A percentile compares a stretch with the other conserved stretches of the same genome.
Conservation (phyloP, 2,888 invertebrate genomes). For the Metacarcinus magister region DNA sequence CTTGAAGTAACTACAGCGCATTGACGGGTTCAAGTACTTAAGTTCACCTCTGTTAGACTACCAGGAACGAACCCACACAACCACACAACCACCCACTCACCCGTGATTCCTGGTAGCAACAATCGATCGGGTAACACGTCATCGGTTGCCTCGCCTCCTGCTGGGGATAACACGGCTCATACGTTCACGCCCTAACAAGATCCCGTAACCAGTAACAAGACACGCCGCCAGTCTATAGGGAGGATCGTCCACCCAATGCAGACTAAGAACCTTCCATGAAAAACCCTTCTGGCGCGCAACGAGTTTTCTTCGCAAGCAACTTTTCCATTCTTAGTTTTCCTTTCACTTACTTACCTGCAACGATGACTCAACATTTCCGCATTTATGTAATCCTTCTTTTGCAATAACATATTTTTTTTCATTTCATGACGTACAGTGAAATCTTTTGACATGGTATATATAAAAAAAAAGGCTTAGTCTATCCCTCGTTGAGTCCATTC, state of each 20-base stretch:
- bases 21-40: no score
- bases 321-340: no score
- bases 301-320: not conserved
- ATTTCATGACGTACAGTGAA: not conserved
- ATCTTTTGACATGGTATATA: not conserved
- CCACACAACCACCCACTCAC: not conserved
- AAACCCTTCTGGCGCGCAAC: not conserved
- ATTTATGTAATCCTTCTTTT: not conserved
- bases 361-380: not conserved
- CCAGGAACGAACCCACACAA: no score
- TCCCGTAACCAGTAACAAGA: not conserved
- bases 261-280: not conserved
- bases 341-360: not conserved
- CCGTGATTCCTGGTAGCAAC: slow-evolving; percentile 21
- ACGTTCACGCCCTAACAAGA: not conserved
- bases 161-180: not conserved
- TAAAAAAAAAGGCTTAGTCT: not conserved
- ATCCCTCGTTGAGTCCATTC: not conserved
- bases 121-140: not conserved
- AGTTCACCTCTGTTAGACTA: no score
- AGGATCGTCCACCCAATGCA: not conserved
- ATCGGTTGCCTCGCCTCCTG: slow-evolving; percentile 10
- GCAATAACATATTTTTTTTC: not conserved
- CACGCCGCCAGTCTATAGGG: not conserved
- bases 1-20: no score